These are phyloP conservation scores for Actinia equina DNA, from an alignment of 64 coral and sea anemone species.

Conservation along the genomic window DNA sequence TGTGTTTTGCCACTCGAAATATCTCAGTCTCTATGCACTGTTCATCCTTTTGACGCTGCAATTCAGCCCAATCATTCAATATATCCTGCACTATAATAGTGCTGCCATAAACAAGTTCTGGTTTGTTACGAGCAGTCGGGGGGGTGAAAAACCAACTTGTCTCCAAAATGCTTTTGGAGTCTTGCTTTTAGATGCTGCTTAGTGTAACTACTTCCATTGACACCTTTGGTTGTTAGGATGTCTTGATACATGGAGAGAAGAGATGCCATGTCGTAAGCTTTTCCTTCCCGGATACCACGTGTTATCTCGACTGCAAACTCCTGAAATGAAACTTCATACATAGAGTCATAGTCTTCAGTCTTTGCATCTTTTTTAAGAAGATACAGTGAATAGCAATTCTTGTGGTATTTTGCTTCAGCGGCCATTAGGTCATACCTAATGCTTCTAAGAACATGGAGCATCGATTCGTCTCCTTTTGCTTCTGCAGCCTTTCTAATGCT, in stretches of 20 bases:
- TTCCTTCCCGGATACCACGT: neutral
- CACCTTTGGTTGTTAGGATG: neutral
- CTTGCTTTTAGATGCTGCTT: conserved; percentile 30
- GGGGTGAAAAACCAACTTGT: conserved; percentile 16
- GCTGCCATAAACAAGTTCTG: conserved; percentile 36
- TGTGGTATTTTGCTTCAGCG: conserved; percentile 2
- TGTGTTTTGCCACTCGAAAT: conserved; percentile 19
- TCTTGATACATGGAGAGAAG: neutral
- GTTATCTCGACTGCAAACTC: neutral
- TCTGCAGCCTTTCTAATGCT: conserved; percentile 33
- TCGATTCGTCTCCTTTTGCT: conserved; percentile 32
- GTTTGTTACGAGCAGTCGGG: neutral
- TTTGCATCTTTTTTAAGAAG: neutral
- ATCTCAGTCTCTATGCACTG: neutral
- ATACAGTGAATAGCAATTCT: conserved; percentile 6
- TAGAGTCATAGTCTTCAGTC: neutral
- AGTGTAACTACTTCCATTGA: conserved; percentile 9
- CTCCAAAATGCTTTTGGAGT: conserved; percentile 28
- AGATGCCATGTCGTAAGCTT: conserved; percentile 22
- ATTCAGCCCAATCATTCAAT: neutral
- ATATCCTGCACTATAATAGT: conserved; percentile 18
- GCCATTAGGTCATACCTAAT: conserved; percentile 16
- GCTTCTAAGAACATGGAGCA: conserved; percentile 1
- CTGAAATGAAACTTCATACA: neutral
- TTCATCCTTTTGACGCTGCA: neutral